These are phyloP conservation scores for Drosophila hydei DNA, from an alignment of 1,140 invertebrate genomes.

Conservation along the genomic window DNA sequence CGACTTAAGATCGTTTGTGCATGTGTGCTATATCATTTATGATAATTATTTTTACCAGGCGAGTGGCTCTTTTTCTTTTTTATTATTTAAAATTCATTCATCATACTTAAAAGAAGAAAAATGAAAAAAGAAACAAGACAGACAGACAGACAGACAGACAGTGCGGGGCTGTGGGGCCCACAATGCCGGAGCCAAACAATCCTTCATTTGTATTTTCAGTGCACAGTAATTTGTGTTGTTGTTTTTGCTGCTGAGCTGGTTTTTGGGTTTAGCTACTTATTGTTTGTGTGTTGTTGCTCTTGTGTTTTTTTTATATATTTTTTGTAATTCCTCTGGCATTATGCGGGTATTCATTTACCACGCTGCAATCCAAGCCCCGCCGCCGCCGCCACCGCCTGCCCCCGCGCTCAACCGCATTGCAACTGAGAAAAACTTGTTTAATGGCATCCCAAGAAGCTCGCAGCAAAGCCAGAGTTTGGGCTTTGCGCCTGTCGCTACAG, in stretches of 20 bases:
- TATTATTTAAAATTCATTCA: conserved; percentile 79
- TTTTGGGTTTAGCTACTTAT: conserved; percentile 38
- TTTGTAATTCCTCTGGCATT: conserved; percentile 45
- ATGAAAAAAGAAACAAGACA: conserved; percentile 14
- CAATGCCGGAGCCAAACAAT: conserved; percentile 47
- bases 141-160: neutral
- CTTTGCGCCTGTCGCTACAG: neutral
- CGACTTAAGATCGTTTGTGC: conserved; percentile 12
- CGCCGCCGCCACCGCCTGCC: neutral
- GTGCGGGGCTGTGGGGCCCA: neutral
- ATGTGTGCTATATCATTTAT: conserved; percentile 51
- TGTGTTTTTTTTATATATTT: conserved; percentile 26
- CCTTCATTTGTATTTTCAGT: conserved; percentile 70
- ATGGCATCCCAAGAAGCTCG: conserved; percentile 35
- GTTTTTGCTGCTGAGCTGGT: conserved; percentile 40
- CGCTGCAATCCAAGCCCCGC: no score
- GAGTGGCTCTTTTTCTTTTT: conserved; percentile 15
- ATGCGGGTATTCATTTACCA: conserved; percentile 50
- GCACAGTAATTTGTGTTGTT: conserved; percentile 45
- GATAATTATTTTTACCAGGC: conserved; percentile 22
- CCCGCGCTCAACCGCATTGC: conserved; percentile 4
- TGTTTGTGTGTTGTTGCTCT: conserved; percentile 29
- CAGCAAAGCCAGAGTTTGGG: neutral
- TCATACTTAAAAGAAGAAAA: conserved; percentile 64
- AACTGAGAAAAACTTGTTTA: conserved; percentile 39